Base-by-base conservation (phyloP, 2,797 vertebrate species). In the Protonibea diacanthus region DNA sequence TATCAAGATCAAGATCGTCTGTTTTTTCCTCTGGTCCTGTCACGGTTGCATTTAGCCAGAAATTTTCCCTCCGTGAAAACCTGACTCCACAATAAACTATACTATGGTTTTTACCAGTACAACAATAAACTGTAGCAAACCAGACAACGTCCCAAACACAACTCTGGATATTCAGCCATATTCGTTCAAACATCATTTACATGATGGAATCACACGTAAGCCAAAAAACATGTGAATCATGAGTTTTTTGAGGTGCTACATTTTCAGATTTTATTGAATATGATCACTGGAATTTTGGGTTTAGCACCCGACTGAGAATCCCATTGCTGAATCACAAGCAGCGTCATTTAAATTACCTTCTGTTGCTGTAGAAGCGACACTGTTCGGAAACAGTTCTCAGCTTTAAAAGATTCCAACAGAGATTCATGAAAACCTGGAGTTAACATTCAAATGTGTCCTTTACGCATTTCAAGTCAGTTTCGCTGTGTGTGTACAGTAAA, bases 11-110 rank as follows among this genome's bases (percentile, higher is more conserved):
- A 48, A 17, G 17, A 48, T 18, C 25, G 23, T 40, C 7, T 2
- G 33, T 11, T 51, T 77, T 58, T 68, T 38, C 47, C 58, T 27
- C 21, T 70, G 67, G 44, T 62, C 20, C 59, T 84, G 84, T 85
- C 74, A 75, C 64, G 67, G 74, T 48, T 71, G 52, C 68, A 76
- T 74, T 78, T 38, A 25, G 21, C 4, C 10, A 57, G 55, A 20
- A 44, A 44, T 25, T 44, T 21, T 11, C 33, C 33, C 20, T 42
- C 20, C 18, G 17, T 23, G 38, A 38, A 61, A 21, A 18, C 58
- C 17, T 33, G 33, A 33, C 33, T 33, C 33, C 33, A 33, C 33
- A 33, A 33, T 33, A 33, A 20, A 57, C 18, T 49, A 4, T 25
- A 57, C 10, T 0, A n/a, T 3, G 1, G 11, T 7, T 21, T 40